Evolutionary conservation across 2,113 vertebrate genomes (phyloP), one percentile per base, ranked within the genome.

Genomic region (Nycticorax nycticorax): DNA sequence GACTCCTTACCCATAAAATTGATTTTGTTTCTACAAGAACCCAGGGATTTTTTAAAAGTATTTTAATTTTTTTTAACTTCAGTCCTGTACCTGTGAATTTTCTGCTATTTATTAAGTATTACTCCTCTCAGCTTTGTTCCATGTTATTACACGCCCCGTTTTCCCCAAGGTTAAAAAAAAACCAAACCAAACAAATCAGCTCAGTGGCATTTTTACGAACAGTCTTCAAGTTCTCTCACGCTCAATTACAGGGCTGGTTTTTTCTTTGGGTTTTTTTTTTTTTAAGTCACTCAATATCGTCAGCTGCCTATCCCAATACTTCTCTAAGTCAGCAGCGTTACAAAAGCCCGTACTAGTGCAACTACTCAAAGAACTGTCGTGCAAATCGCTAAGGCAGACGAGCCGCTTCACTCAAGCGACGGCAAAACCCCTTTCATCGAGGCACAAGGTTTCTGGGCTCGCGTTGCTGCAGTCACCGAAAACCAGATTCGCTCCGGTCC

Each of bases 361-460:
- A 16, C 35, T 14, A 1, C 73, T 27, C 50, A 2, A 12, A 43
- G 26, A 22, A 4, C 6, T 1, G 11, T 0, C 50, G 1, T 0
- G 22, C 26, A 33, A 16, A 48, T 0, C 30, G 8, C 83, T 4
- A 3, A 22, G 28, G 63, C 53, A 19, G 50, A 8, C 3, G 6
- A n/a, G 47, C 56, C n/a, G 0, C 39, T 1, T 39, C 0, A 4
- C 26, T 18, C 67, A 0, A 27, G 85, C 8, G 13, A 10, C 5
- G n/a, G 35, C 76, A 41, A 59, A 18, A 11, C 37, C 37, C 57
- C 0, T 3, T 30, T 4, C 43, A 3, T 2, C 0, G 64, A 15
- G 87, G 32, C 72, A 59, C 35, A 32, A 3, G n/a, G 19, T 4
- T 30, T 20, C 37, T 0, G 12, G 9, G 39, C 22, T 14, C 9